Evolutionary conservation across 2,113 vertebrate genomes (phyloP).

Genomic region (Myotis yumanensis): DNA sequence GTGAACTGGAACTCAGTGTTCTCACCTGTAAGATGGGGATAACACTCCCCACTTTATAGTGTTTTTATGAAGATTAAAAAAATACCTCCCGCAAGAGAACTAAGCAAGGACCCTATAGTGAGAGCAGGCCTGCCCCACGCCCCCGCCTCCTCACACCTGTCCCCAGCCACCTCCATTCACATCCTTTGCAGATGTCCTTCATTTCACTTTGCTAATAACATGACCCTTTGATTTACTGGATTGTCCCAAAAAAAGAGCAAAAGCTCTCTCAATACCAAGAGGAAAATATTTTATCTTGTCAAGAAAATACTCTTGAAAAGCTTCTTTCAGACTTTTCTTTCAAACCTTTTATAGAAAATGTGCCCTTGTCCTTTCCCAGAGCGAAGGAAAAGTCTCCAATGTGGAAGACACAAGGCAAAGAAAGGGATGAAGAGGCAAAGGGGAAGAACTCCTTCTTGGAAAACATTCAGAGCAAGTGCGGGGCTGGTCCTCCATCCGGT

Average conservation of each 20-base stretch:
- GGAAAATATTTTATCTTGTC: constrained; percentile 94
- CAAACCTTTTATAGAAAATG: neutral
- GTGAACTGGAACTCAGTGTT: neutral
- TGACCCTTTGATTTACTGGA: constrained; percentile 75
- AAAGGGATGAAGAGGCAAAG: neutral
- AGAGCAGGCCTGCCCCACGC: fast-evolving
- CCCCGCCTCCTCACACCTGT: neutral
- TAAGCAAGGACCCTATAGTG: neutral
- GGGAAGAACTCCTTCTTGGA: neutral
- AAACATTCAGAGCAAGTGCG: no score
- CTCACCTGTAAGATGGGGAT: neutral
- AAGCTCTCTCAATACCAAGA: constrained; percentile 84
- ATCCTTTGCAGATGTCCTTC: constrained; percentile 64
- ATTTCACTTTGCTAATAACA: constrained; percentile 73
- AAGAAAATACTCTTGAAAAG: constrained; percentile 84
- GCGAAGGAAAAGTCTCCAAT: neutral
- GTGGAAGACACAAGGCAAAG: neutral
- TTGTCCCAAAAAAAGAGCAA: constrained; percentile 63
- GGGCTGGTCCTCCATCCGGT: neutral
- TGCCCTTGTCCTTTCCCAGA: neutral
- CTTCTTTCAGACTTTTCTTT: neutral
- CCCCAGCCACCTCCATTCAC: neutral
- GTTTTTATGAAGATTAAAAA: neutral
- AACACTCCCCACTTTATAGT: neutral
- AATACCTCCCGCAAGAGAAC: neutral